Evolutionary conservation across 1,140 invertebrate species (phyloP).

Genomic region (Spodoptera litura): DNA sequence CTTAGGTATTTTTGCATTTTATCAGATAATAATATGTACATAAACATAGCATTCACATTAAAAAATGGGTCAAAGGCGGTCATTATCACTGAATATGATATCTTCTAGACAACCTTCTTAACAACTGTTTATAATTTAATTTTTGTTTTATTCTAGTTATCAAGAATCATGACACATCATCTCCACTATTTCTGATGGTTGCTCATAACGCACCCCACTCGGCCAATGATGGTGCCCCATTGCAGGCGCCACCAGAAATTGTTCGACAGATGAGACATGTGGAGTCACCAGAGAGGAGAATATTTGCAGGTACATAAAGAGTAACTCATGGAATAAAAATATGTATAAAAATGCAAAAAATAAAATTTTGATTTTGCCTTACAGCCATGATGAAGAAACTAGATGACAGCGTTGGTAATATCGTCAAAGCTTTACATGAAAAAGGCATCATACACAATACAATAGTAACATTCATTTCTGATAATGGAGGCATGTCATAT

Average conservation of each 20-base stretch:
- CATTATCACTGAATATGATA: not conserved
- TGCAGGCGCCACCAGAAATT: conserved; percentile 92
- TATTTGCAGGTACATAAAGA: conserved; percentile 90
- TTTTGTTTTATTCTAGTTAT: conserved; percentile 86
- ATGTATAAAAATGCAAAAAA: not conserved
- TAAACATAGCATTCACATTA: not conserved
- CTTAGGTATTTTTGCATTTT: too few species aligned
- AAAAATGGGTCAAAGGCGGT: not conserved
- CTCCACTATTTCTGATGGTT: conserved; percentile 93
- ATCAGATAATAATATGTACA: too few species aligned
- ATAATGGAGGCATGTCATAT: conserved; percentile 93
- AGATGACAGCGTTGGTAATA: conserved; percentile 93
- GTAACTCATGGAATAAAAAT: not conserved
- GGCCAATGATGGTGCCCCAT: conserved; percentile 88
- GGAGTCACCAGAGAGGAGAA: conserved; percentile 89
- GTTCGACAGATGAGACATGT: conserved; percentile 92
- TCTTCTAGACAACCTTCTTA: not conserved
- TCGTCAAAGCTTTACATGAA: conserved; percentile 78
- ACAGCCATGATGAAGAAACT: conserved; percentile 95
- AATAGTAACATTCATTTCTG: conserved; percentile 91
- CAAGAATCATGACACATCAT: conserved; percentile 86
- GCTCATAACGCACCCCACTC: conserved; percentile 93
- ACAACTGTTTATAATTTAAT: not conserved
- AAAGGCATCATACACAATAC: conserved; percentile 87
- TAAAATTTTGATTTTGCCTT: conserved; percentile 54